These are phyloP conservation scores for Chitala chitala DNA, from an alignment of 2,113 vertebrate species.

Conservation along the genomic window DNA sequence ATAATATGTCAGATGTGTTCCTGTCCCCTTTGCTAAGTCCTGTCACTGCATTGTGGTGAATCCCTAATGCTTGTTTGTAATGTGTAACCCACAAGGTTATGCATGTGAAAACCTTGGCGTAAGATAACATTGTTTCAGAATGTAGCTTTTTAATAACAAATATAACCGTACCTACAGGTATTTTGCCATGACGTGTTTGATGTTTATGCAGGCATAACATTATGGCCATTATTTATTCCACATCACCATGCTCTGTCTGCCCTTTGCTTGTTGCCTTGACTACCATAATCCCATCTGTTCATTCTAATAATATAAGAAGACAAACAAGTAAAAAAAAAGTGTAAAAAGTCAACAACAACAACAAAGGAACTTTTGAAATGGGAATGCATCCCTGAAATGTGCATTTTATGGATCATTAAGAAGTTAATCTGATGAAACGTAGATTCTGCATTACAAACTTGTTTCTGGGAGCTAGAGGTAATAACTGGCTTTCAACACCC, in stretches of 20 bases:
- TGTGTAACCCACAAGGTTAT: no score
- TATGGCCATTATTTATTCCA: neutral
- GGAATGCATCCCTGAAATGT: neutral
- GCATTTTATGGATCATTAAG: conserved; percentile 11
- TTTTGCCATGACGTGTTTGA: no score
- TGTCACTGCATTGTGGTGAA: no score
- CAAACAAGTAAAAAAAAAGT: neutral
- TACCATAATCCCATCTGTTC: neutral
- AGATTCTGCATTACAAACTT: neutral
- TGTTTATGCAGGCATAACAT: neutral
- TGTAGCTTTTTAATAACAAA: no score
- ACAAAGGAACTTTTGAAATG: conserved; percentile 4
- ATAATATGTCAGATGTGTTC: no score
- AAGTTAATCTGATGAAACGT: conserved; percentile 1
- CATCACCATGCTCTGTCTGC: neutral
- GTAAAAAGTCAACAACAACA: neutral
- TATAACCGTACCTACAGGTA: no score
- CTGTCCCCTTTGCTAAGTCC: no score
- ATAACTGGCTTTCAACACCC: neutral
- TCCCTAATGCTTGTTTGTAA: no score
- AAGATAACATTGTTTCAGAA: no score
- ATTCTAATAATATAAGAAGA: neutral
- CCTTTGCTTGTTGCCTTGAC: neutral
- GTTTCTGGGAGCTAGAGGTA: neutral
- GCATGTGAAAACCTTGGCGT: no score